Evolutionary conservation across 2,113 vertebrate genomes (phyloP).

Genomic region (Meleagris gallopavo): DNA sequence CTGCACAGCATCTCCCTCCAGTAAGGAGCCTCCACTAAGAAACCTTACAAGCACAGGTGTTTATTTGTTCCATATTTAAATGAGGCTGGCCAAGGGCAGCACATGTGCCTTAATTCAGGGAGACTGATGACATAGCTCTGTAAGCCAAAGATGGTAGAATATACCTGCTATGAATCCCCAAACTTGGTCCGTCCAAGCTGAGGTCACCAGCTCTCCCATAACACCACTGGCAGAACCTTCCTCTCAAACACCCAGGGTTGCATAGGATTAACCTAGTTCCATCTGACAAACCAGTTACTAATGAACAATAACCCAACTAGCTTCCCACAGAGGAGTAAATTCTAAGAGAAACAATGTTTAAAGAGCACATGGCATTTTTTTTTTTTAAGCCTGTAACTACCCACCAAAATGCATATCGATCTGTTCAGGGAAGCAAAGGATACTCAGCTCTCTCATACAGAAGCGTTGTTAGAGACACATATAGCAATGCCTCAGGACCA

Average conservation of each 20-base stretch:
- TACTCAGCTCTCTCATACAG: not conserved
- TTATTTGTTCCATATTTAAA: too few relatives aligned
- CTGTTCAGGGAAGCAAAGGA: not conserved
- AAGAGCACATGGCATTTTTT: not conserved
- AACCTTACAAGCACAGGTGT: too few relatives aligned
- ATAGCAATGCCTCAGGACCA: not conserved
- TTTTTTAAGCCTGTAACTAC: not conserved
- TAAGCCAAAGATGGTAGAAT: not conserved
- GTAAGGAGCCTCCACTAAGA: not conserved
- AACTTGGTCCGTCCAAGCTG: not conserved
- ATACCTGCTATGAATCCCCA: not conserved
- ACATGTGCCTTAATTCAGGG: not conserved
- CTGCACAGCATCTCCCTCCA: not conserved
- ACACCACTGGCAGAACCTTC: not conserved
- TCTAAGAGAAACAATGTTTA: not conserved
- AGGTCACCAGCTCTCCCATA: not conserved
- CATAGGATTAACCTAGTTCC: not conserved
- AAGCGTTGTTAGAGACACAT: not conserved
- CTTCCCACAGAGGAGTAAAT: not conserved
- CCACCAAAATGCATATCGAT: rapidly evolving
- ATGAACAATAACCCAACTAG: not conserved
- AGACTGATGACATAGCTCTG: not conserved
- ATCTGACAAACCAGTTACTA: not conserved
- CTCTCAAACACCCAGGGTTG: not conserved
- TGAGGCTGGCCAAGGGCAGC: not conserved